phyloP scores from a whole-genome alignment of 2,113 vertebrate species.

The Lasiurus borealis region DNA sequence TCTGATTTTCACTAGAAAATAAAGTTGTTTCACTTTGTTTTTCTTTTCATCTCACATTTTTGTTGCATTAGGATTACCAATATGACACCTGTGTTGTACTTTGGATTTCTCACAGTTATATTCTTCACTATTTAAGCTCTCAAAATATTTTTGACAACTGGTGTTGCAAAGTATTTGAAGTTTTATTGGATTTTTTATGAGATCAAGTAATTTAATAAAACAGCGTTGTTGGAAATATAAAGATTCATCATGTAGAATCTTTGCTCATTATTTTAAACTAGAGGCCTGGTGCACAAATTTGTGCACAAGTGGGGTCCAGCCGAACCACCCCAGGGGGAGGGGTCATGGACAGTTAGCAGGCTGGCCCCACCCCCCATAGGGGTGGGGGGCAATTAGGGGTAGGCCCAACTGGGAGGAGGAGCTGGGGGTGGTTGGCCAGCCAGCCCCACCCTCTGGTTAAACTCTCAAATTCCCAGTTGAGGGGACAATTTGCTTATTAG shows the following conservation, averaged over 20 bases:
- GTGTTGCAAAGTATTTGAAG: neutral
- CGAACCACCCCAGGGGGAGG: no score
- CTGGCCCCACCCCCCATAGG: no score
- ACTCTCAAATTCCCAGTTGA: no score
- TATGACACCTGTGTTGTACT: neutral
- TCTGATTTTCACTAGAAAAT: neutral
- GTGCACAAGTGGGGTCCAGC: no score
- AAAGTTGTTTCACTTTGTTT: neutral
- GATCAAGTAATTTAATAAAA: constrained; percentile 29
- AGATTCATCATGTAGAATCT: constrained; percentile 2
- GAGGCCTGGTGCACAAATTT: no score
- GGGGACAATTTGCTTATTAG: no score
- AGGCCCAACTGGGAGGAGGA: no score
- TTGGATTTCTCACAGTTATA: neutral
- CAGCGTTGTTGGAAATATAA: neutral
- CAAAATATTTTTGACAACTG: neutral
- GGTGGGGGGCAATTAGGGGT: no score
- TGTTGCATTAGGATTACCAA: neutral
- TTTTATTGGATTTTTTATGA: constrained; percentile 26
- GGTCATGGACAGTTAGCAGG: no score
- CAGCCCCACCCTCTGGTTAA: no score
- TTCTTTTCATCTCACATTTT: neutral
- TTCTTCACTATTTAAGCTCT: neutral
- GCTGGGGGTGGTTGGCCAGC: no score
- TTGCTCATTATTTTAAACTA: constrained; percentile 49